Percentiles rank a stretch among this genome's conserved stretches.
phyloP scores from a whole-genome alignment of 2,888 invertebrate genomes.

The Drosophila algonquin region DNA sequence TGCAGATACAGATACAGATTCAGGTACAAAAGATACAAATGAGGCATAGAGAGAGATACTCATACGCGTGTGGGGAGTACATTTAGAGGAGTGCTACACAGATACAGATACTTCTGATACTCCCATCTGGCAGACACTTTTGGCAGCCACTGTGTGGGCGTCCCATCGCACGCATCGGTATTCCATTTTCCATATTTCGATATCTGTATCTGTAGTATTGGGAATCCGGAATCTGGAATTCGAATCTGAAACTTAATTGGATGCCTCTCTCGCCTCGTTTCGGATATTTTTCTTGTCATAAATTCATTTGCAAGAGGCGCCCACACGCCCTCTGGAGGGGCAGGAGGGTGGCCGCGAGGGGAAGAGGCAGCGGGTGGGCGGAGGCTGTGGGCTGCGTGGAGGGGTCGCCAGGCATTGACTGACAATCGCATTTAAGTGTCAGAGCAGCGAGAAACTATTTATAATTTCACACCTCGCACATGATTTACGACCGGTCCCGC shows the following conservation, averaged over 20 bases:
- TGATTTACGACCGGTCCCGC: slow-evolving; percentile 51
- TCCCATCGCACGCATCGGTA: neutral
- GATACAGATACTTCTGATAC: neutral
- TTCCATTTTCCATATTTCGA: neutral
- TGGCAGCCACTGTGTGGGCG: neutral
- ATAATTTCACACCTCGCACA: slow-evolving; percentile 48
- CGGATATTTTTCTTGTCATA: slow-evolving; percentile 53
- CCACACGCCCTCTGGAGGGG: slow-evolving; percentile 7
- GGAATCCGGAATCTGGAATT: slow-evolving; percentile 1
- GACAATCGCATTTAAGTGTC: slow-evolving; percentile 63
- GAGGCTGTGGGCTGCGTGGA: too few relatives aligned
- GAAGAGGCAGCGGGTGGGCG: neutral
- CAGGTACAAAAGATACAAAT: neutral
- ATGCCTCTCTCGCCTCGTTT: slow-evolving; percentile 39
- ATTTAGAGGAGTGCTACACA: neutral
- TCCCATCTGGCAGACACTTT: neutral
- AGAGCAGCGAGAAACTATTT: slow-evolving; percentile 59
- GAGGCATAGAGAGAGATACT: neutral
- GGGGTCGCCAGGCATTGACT: slow-evolving; percentile 46
- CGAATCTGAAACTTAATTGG: slow-evolving; percentile 52
- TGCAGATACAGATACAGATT: neutral
- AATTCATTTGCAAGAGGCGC: slow-evolving; percentile 55
- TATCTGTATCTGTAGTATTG: neutral
- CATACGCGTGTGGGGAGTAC: neutral
- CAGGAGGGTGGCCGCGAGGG: neutral